A percentile compares a stretch with the other conserved stretches of the same genome.
phyloP scores from a whole-genome alignment of 92 coral and sea anemone genomes.

The Phenganax subtilis region DNA sequence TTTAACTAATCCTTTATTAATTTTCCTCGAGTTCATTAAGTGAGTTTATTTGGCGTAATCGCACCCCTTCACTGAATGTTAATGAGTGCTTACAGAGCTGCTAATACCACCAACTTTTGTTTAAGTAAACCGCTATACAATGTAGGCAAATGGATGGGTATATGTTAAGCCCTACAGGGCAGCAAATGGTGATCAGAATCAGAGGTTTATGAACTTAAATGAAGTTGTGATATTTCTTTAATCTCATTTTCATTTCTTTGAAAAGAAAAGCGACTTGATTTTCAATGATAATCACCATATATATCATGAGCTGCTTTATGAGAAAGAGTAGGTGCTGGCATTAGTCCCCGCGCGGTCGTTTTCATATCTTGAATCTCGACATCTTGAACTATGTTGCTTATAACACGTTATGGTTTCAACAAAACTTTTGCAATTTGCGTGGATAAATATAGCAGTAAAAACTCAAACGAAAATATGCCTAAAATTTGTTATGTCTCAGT shows the following conservation, averaged over 20 bases:
- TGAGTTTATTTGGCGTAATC: too few species aligned
- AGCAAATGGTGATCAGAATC: neutral
- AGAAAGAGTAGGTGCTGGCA: neutral
- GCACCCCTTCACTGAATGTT: neutral
- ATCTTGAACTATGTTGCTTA: neutral
- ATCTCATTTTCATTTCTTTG: neutral
- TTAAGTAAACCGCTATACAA: too few species aligned
- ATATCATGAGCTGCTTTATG: conserved; percentile 12
- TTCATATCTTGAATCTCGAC: neutral
- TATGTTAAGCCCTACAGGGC: too few species aligned
- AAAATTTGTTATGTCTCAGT: too few species aligned
- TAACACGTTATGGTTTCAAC: too few species aligned
- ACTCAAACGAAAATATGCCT: too few species aligned
- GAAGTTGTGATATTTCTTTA: too few species aligned
- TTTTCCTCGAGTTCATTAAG: conserved; percentile 8
- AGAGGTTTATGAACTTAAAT: neutral
- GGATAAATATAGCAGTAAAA: too few species aligned
- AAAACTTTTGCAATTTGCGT: too few species aligned
- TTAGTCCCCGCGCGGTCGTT: conserved; percentile 1
- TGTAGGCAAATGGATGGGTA: too few species aligned
- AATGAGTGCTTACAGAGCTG: neutral
- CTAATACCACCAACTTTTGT: too few species aligned
- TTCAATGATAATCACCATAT: neutral
- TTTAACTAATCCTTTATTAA: conserved; percentile 7
- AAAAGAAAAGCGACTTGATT: conserved; percentile 5